These are phyloP conservation scores for Clitarchus hookeri DNA, from an alignment of 2,888 invertebrate species.

Conservation along the genomic window DNA sequence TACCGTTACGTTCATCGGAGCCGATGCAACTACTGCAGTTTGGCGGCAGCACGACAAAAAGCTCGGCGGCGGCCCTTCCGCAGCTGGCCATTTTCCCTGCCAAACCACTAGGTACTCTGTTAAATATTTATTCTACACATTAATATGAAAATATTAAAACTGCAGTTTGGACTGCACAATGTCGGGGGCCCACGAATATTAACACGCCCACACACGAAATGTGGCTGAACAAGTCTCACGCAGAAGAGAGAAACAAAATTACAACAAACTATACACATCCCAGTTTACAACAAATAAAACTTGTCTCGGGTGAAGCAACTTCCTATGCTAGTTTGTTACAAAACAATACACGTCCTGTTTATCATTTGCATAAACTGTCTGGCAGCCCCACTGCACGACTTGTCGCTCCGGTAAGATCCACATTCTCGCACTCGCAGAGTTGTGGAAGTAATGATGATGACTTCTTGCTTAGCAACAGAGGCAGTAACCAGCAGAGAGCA, in stretches of 20 bases:
- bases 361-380: background rate
- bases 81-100: background rate
- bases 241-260: background rate
- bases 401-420: background rate
- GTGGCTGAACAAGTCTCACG: background rate
- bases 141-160: conserved; percentile 14
- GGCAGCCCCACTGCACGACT: background rate
- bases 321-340: conserved; percentile 1
- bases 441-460: no score
- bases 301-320: conserved; percentile 2
- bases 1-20: no score
- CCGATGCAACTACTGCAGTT: no score
- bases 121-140: background rate
- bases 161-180: background rate
- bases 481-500: background rate
- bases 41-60: no score
- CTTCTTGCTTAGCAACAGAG: background rate
- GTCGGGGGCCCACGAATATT: background rate
- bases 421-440: no score
- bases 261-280: background rate
- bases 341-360: background rate
- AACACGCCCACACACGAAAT: background rate
- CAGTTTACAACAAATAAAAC: conserved; percentile 6
- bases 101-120: background rate
- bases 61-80: no score